Evolutionary conservation across 2,797 vertebrate species (phyloP), one percentile per base, ranked within the genome.

Genomic region (Typhlichthys subterraneus): DNA sequence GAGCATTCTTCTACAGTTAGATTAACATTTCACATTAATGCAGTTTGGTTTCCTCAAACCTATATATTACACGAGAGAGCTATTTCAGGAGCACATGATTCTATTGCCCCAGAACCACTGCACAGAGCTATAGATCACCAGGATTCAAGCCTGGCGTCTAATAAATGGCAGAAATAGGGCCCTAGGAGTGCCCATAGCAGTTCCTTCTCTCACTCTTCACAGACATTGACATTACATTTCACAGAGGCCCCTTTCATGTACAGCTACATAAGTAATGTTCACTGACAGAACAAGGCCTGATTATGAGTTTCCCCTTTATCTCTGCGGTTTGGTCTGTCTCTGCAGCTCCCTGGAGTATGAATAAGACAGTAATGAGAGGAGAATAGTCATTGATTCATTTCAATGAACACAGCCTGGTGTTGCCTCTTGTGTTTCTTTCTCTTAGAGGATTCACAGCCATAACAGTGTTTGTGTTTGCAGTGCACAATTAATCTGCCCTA

Each of bases 241-340:
- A 17, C 38, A 3, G 65, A 23, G 50, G 51, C 13, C 10, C 66
- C 45, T 61, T 75, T 64, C 67, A 56, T 68, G 48, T 50, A 10
- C 67, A 46, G 53, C 56, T 17, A 49, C 63, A 67, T 58, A 53
- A 68, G 65, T 76, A 73, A 70, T 82, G 76, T 56, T 72, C 63
- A 67, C 63, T 68, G 77, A 76, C 76, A 76, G 75, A 62, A 58
- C 65, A 49, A 74, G 80, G 68, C 55, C 61, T 69, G 64, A 77
- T 73, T 69, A 76, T 61, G 63, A 61, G 54, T 69, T 57, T 72
- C 45, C 51, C 38, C 49, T 73, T 70, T 57, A 64, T 82, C 75
- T 74, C 29, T 59, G 76, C 75, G 80, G 70, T 79, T 60, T 48
- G 67, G 72, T 53, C 45, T 70, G 66, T 63, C 54, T 61, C 55